Base-by-base conservation (phyloP, 2,888 invertebrate species). In the Stictocephala bisonia region DNA sequence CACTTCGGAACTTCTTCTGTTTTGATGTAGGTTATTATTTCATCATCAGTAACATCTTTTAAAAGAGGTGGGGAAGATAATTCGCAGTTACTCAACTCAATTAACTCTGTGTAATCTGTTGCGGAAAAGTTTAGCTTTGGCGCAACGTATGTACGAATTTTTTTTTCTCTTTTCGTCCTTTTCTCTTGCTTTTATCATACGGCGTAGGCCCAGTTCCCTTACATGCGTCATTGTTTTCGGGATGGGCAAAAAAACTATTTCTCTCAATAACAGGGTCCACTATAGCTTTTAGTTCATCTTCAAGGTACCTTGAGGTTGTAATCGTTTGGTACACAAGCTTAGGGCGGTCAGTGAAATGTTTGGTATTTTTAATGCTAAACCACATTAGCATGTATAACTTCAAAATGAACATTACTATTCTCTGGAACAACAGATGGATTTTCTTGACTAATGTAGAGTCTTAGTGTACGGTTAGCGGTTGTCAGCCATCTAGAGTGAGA, bases 401-500 rank as follows among this genome's bases (percentile, higher is more conserved):
- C 48, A 48, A n/a, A 35, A 68, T 48, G 26, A 35, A 68, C 1
- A 15, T 27, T 31, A 35, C 68, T 29, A 68, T 50, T 50, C 13
- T n/a, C 31, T 48, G 27, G n/a, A 51, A n/a, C 35, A 7, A 13
- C 18, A 31, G 48, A 11, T 31, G 68, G 50, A 27, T 51, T 68
- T 68, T 51, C 68, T 35, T 29, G 22, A 50, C 31, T 26, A 27
- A 68, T 31, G 35, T 68, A 68, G n/a, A 68, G 35, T 68, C 27
- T 48, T 27, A 68, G 15, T n/a, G 35, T 29, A 0, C 68, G 44
- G 27, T 68, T 68, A 29, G 68, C 68, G 15, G 29, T 48, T 48
- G 50, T 68, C 24, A 68, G 22, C 51, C 68, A 68, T 7, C 51
- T 68, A 9, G 68, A 68, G 48, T 68, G 68, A 29, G 68, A 50